Percentiles rank a stretch among this genome's conserved stretches.
phyloP scores from a whole-genome alignment of 2,797 vertebrate genomes.

The Tarsius wallacei region DNA sequence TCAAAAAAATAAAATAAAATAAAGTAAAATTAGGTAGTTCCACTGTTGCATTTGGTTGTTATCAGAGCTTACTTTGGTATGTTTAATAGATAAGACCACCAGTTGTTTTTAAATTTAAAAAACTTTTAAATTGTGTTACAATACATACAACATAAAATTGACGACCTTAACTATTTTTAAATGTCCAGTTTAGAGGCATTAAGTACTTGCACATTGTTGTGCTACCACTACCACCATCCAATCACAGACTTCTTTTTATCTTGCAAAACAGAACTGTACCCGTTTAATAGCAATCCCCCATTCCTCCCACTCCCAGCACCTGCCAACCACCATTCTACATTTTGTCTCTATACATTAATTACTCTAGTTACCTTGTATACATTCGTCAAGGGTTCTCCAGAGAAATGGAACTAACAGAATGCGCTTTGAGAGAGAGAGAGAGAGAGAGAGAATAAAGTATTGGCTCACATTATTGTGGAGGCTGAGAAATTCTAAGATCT shows the following conservation, averaged over 20 bases:
- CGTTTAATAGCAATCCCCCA: neutral
- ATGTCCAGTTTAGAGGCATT: neutral
- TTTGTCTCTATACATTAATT: neutral
- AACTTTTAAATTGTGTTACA: neutral
- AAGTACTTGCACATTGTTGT: neutral
- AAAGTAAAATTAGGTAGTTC: too few relatives aligned
- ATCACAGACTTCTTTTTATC: neutral
- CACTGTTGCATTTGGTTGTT: neutral
- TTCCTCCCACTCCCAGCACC: neutral
- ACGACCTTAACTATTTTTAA: neutral
- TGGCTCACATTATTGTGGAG: neutral
- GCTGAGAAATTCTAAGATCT: neutral
- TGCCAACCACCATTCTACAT: neutral
- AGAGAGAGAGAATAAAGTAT: neutral
- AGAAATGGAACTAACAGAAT: neutral
- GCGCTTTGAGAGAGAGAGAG: neutral
- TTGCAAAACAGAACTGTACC: neutral
- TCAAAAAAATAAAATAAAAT: too few relatives aligned
- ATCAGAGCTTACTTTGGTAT: neutral
- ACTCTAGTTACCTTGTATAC: neutral
- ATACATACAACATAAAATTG: neutral
- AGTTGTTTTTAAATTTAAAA: neutral
- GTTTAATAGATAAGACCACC: neutral
- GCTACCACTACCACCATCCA: neutral
- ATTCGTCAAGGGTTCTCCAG: neutral